Base-by-base conservation (phyloP, 2,888 invertebrate genomes). In the Apamea monoglypha region DNA sequence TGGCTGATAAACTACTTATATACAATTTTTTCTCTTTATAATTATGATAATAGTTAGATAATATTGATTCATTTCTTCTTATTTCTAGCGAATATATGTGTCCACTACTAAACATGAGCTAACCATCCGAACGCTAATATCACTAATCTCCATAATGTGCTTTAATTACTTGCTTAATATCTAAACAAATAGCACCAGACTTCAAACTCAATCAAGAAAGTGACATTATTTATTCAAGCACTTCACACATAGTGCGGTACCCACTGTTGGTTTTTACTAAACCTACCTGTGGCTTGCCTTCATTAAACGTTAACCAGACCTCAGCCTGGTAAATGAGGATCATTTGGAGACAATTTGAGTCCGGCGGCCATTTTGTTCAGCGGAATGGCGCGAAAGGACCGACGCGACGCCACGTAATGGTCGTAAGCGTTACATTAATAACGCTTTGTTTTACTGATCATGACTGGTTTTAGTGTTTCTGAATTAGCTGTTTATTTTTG, bases 221-320 rank as follows among this genome's bases (percentile, higher is more conserved):
- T 82, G 50, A n/a, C 40, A 73, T 82, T 70, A 75, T 66, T 73
- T 63, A 84, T 82, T 82, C 73, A 85, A 25, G 4, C 36, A 8
- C 0, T 56, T 61, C 25, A n/a, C 40, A 16, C 18, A 32, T 32
- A n/a, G 29, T 3, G 21, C 14, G 6, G 50, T 61, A 77, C 32
- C 25, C 29, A 59, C 32, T 32, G 61, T 75, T 47, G 64, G 70
- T 81, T 73, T 78, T 70, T 76, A 76, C 56, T 47, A 44, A 12
- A 80, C 56, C 71, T 63, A 78, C 59, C 69, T 79, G 78, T 82
- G 53, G 73, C 71, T 64, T 63, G 56, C 66, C 74, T 81, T 83
- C 80, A 84, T 84, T 80, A 89, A 87, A 85, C 77, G 88, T 82
- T 86, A 81, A 79, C 79, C 50, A 80, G 84, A 74, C 67, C 67